phyloP scores from a whole-genome alignment of 2,797 vertebrate genomes.

The Enteromius treurensis region DNA sequence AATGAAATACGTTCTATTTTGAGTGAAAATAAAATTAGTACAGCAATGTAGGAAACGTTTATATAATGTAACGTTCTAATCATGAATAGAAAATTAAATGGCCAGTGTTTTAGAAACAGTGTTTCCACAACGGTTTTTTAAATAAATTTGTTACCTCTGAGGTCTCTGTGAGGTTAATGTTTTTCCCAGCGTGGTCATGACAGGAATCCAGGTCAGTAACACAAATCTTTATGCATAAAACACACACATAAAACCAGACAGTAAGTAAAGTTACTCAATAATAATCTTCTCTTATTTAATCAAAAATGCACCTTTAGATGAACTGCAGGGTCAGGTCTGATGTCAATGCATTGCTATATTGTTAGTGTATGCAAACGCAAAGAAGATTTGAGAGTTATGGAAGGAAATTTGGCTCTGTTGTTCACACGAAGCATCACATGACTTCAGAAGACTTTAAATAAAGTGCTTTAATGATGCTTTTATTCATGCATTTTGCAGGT shows the following conservation, averaged over 20 bases:
- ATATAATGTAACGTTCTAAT: background rate
- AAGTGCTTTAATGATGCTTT: background rate
- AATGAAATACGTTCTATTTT: too few relatives aligned
- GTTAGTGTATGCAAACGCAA: background rate
- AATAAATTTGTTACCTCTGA: background rate
- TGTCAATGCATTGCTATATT: background rate
- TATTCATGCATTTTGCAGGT: background rate
- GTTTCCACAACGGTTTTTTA: background rate
- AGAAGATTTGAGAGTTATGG: background rate
- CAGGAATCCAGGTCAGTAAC: background rate
- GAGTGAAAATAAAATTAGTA: background rate
- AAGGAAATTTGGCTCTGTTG: background rate
- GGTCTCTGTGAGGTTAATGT: background rate
- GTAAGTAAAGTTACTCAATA: background rate
- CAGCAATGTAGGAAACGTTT: background rate
- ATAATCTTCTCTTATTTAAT: background rate
- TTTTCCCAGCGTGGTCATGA: background rate
- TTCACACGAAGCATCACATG: background rate
- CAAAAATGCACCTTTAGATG: background rate
- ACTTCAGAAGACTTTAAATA: background rate
- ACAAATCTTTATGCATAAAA: background rate
- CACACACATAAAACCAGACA: background rate
- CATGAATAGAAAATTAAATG: background rate
- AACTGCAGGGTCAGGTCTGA: background rate
- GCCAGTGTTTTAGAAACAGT: background rate